Percentiles rank a stretch among this genome's conserved stretches.
Evolutionary conservation across 2,888 invertebrate genomes (phyloP).

Genomic region (Dryadula phaetusa): DNA sequence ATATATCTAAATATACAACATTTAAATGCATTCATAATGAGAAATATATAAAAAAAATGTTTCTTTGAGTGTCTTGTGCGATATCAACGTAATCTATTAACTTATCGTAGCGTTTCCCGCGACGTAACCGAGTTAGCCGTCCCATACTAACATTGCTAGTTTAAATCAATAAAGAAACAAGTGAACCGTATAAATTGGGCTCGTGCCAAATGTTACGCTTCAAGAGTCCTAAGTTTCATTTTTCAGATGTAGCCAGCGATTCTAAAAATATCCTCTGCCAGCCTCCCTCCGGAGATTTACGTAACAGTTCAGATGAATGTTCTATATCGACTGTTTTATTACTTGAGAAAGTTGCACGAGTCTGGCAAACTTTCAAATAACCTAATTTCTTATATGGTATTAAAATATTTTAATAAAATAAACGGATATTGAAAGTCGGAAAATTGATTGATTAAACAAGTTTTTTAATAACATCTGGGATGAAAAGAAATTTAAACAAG

Average conservation of each 20-base stretch:
- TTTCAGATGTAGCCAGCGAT: constrained; percentile 24
- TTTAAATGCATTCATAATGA: too few relatives aligned
- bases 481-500: too few relatives aligned
- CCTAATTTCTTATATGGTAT: neutral
- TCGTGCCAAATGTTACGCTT: constrained; percentile 37
- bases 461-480: too few relatives aligned
- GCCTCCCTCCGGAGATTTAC: constrained; percentile 23
- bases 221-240: constrained; percentile 29
- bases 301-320: constrained; percentile 18
- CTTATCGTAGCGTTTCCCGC: neutral
- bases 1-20: too few relatives aligned
- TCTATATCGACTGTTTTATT: constrained; percentile 10
- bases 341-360: neutral
- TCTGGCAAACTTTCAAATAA: neutral
- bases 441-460: neutral
- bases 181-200: constrained; percentile 38
- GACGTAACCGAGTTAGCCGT: constrained; percentile 15
- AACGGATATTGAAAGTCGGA: neutral
- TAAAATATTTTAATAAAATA: neutral
- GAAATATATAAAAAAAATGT: too few relatives aligned
- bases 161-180: constrained; percentile 44
- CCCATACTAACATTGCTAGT: constrained; percentile 20
- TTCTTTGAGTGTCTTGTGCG: too few relatives aligned
- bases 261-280: constrained; percentile 35
- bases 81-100: neutral